phyloP scores from a whole-genome alignment of 2,797 vertebrate species.

The Choloepus didactylus region DNA sequence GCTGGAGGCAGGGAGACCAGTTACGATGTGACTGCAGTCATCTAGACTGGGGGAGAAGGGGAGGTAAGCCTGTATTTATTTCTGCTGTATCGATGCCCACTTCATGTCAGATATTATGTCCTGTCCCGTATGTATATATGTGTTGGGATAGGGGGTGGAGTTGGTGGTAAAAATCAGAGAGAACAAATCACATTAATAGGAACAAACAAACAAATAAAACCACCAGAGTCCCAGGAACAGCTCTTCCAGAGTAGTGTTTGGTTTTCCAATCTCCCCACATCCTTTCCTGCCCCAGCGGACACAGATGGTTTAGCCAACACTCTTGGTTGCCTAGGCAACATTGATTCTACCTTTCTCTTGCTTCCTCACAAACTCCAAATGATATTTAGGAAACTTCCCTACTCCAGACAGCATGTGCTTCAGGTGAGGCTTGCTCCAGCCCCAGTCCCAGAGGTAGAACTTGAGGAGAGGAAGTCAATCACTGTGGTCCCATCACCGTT shows the following conservation, averaged over 20 bases:
- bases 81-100: background rate
- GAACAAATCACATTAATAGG: background rate
- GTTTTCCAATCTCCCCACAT: background rate
- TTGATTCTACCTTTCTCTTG: background rate
- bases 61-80: background rate
- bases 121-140: background rate
- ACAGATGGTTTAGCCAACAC: background rate
- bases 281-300: background rate
- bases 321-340: background rate
- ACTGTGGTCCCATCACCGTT: background rate
- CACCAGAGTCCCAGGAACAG: background rate
- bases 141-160: background rate
- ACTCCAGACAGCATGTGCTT: background rate
- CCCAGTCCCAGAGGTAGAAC: background rate
- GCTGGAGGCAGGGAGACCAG: background rate
- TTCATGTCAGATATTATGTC: background rate
- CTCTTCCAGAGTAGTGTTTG: background rate
- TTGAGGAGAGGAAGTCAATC: background rate
- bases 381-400: background rate
- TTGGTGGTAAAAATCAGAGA: conserved; percentile 1
- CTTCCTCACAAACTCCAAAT: background rate
- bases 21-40: too few species aligned
- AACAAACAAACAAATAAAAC: background rate
- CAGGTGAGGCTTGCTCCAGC: background rate
- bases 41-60: background rate